Conservation (phyloP, 2,888 invertebrate species). For the Cetonia aurata region DNA sequence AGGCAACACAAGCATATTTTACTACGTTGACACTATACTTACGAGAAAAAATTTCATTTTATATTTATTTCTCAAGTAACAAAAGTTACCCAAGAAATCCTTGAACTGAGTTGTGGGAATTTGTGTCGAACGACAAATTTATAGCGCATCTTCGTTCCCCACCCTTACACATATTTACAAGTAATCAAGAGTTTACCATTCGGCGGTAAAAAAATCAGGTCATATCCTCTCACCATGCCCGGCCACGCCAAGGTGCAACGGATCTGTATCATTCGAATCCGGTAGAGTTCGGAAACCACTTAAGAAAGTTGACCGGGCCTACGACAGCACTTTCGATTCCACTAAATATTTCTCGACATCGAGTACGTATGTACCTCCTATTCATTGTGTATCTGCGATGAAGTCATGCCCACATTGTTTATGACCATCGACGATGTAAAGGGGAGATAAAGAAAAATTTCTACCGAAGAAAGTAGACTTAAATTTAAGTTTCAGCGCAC, state of each 20-base stretch:
- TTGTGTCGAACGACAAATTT: conserved; percentile 52
- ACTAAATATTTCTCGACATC: conserved; percentile 1
- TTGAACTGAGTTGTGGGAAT: conserved; percentile 51
- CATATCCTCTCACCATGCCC: conserved; percentile 59
- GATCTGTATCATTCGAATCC: conserved; percentile 55
- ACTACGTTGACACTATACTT: conserved; percentile 52
- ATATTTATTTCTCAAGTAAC: conserved; percentile 52
- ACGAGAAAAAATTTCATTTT: conserved; percentile 61
- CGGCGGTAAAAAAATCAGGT: conserved; percentile 60
- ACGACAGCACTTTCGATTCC: conserved; percentile 32
- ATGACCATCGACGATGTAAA: conserved; percentile 20
- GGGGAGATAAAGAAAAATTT: conserved; percentile 25
- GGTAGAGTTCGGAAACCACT: conserved; percentile 42
- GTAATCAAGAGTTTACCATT: conserved; percentile 54
- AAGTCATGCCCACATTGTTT: conserved; percentile 19
- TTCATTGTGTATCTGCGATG: conserved; percentile 21
- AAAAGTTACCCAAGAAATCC: conserved; percentile 55
- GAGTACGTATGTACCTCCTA: neutral
- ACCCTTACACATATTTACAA: conserved; percentile 49
- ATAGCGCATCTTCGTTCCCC: conserved; percentile 60
- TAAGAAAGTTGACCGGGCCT: conserved; percentile 36
- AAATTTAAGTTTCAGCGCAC: conserved; percentile 25
- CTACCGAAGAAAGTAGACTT: conserved; percentile 29
- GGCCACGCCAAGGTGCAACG: conserved; percentile 47
- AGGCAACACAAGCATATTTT: neutral